A percentile compares a stretch with the other conserved stretches of the same genome.
phyloP scores from a whole-genome alignment of 2,113 vertebrate genomes.

The Chloebia gouldiae region DNA sequence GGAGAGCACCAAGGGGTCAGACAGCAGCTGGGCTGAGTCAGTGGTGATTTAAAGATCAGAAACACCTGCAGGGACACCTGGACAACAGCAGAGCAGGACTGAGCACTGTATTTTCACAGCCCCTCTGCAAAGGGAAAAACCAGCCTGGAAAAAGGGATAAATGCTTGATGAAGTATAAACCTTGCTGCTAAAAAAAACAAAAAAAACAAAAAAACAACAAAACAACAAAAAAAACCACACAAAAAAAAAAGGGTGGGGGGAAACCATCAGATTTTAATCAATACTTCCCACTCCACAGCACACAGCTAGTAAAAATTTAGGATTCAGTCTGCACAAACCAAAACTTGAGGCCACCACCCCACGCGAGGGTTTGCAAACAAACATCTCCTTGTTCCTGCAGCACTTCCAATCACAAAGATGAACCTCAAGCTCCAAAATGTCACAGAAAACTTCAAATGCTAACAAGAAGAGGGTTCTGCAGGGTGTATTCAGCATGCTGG shows the following conservation, averaged over 20 bases:
- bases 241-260: not conserved
- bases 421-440: not conserved
- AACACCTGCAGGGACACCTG: not conserved
- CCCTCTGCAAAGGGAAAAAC: not conserved
- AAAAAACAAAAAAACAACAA: not conserved
- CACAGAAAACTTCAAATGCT: not conserved
- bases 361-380: not conserved
- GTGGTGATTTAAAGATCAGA: not conserved
- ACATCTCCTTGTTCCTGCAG: not conserved
- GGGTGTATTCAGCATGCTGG: fast-evolving
- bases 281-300: not conserved
- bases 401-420: not conserved
- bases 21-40: not conserved
- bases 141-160: not conserved
- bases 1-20: not conserved
- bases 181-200: not conserved
- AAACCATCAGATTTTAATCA: not conserved
- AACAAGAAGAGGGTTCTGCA: not conserved
- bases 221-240: not conserved
- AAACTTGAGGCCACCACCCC: not conserved
- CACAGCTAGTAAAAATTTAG: not conserved
- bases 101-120: fast-evolving
- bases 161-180: not conserved
- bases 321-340: not conserved
- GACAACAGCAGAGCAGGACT: not conserved